phyloP scores from a whole-genome alignment of 2,888 invertebrate genomes.

The Venusia cambrica region DNA sequence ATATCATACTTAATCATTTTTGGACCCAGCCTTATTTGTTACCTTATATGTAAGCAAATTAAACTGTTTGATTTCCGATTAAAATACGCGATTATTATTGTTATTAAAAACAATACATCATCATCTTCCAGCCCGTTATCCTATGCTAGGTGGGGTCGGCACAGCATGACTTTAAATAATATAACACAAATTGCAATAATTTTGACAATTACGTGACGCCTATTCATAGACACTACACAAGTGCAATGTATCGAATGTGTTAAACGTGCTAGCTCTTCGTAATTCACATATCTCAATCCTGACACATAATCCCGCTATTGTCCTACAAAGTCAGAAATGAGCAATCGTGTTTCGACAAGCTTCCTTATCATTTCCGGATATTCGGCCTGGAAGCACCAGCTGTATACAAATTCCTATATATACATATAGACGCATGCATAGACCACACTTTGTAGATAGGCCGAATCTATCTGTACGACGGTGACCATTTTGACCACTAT shows the following conservation, averaged over 20 bases:
- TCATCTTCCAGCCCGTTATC: too few species aligned
- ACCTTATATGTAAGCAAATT: too few species aligned
- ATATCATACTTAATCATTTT: too few species aligned
- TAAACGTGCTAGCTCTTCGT: neutral
- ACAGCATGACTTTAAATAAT: too few species aligned
- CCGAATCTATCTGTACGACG: constrained; percentile 61
- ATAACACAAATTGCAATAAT: too few species aligned
- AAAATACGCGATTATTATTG: too few species aligned
- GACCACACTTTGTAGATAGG: constrained; percentile 61
- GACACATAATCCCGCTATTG: constrained; percentile 16
- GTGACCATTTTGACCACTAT: constrained; percentile 70
- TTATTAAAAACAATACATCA: too few species aligned
- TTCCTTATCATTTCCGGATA: constrained; percentile 25
- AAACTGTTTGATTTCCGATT: too few species aligned
- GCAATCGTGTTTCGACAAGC: constrained; percentile 26
- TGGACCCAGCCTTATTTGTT: too few species aligned
- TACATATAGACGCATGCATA: constrained; percentile 13
- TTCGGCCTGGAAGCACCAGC: constrained; percentile 18
- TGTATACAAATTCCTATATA: constrained; percentile 57
- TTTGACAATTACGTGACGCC: too few species aligned
- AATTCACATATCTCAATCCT: neutral
- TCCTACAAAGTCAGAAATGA: constrained; percentile 29
- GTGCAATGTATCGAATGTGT: constrained; percentile 1
- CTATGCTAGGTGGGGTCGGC: too few species aligned
- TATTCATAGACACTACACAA: too few species aligned